Evolutionary conservation across 2,113 vertebrate species (phyloP), one percentile per base, ranked within the genome.

Genomic region (Echinops telfairi): DNA sequence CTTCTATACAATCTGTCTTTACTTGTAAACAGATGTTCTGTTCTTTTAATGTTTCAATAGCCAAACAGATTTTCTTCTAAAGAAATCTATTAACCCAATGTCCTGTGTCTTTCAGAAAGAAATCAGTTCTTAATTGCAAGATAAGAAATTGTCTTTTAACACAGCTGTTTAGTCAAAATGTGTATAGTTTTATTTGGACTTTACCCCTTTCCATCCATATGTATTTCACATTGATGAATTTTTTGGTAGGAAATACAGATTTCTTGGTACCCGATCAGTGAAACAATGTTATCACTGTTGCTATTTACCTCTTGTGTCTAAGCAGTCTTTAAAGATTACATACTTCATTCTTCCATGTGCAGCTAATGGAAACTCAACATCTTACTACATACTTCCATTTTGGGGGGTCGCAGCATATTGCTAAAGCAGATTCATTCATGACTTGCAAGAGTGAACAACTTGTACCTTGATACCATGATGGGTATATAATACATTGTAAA

Each of bases 21-120:
- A 6, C 97, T 97, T 96, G 95, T 96, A 97, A 98, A 94, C 98
- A 98, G 97, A 98, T 98, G 98, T 98, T 98, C 97, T 97, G 92
- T 96, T 92, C 97, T 97, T 96, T 87, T 86, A 96, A 95, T 97
- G 97, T 97, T 98, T 97, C 96, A 97, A 94, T 97, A 97, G 96
- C 97, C 97, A 97, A 97, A 90, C 98, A 98, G 97, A 97, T 97
- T 98, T 98, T 97, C 97, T 97, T 97, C 95, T 96, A 95, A 96
- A 97, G 96, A 97, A 98, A 97, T 96, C 97, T 96, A 97, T 98
- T 98, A 98, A 98, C 97, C 97, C 97, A 96, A 90, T 93, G 97
- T 98, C 98, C 98, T 98, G 27, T 92, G 76, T 97, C 94, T 97
- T 97, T 93, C 92, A 82, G 93, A 97, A 97, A 92, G 97, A 98